Conservation (phyloP, 2,797 vertebrate genomes). For the Manis crassicaudata region DNA sequence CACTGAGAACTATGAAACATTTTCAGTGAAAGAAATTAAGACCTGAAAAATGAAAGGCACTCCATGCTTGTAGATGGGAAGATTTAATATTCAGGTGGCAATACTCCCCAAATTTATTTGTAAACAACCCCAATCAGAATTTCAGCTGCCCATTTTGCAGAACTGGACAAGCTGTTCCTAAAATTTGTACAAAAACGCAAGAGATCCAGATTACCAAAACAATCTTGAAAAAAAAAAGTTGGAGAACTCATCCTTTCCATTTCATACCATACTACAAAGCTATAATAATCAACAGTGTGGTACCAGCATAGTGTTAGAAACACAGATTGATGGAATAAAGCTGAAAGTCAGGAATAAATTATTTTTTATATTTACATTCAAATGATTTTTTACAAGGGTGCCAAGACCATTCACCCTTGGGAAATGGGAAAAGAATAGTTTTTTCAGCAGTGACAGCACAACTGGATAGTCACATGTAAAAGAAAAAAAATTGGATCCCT, state of each 20-base stretch:
- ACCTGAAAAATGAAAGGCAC: not conserved
- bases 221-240: conserved; percentile 4
- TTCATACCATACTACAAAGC: conserved; percentile 42
- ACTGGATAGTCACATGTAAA: not conserved
- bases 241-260: not conserved
- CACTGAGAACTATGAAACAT: conserved; percentile 36
- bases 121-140: conserved; percentile 17
- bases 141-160: conserved; percentile 29
- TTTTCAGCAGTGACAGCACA: conserved; percentile 17
- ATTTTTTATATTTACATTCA: conserved; percentile 3
- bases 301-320: not conserved
- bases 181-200: conserved; percentile 35
- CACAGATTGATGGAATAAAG: conserved; percentile 3
- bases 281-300: not conserved
- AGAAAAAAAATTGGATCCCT: not conserved
- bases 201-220: conserved; percentile 15
- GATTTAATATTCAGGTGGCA: not conserved
- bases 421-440: not conserved
- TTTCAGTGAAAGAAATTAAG: conserved; percentile 14
- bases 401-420: not conserved
- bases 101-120: not conserved
- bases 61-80: not conserved
- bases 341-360: conserved; percentile 42
- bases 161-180: not conserved
- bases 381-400: not conserved